These are phyloP conservation scores for Archips xylosteana DNA, from an alignment of 2,888 invertebrate species.

Conservation along the genomic window DNA sequence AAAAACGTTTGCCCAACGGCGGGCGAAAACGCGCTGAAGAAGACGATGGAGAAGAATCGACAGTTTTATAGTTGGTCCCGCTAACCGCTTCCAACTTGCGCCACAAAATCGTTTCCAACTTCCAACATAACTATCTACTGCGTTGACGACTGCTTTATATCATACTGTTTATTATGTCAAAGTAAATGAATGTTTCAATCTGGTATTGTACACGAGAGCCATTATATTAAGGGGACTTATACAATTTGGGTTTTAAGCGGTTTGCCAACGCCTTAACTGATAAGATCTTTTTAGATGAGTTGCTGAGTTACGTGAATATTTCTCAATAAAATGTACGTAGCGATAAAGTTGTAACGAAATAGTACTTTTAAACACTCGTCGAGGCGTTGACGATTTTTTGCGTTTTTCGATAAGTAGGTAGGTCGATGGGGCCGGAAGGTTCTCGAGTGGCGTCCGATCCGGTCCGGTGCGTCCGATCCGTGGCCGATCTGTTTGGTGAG, in stretches of 20 bases:
- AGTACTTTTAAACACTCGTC: too few relatives aligned
- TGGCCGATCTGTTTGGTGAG: too few relatives aligned
- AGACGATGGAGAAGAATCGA: too few relatives aligned
- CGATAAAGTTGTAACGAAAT: too few relatives aligned
- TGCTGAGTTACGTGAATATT: not conserved
- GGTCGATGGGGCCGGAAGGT: too few relatives aligned
- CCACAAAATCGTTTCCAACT: constrained; percentile 22
- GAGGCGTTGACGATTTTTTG: too few relatives aligned
- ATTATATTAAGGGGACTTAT: not conserved
- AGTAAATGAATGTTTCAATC: constrained; percentile 30
- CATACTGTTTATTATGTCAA: constrained; percentile 29
- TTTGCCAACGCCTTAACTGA: not conserved
- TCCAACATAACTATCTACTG: constrained; percentile 22
- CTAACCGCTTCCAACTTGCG: constrained; percentile 11
- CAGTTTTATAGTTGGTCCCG: not conserved
- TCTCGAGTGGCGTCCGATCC: too few relatives aligned
- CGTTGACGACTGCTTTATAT: constrained; percentile 18
- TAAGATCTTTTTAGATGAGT: not conserved
- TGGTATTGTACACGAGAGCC: not conserved
- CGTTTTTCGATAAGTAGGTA: too few relatives aligned
- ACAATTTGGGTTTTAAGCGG: not conserved
- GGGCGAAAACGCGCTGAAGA: too few relatives aligned
- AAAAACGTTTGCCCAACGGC: too few relatives aligned
- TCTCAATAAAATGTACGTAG: too few relatives aligned
- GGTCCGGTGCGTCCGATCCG: too few relatives aligned